Percentiles rank a stretch among this genome's conserved stretches.
These are phyloP conservation scores for Macrocentrus cingulum DNA, from an alignment of 1,140 invertebrate species.

Conservation along the genomic window DNA sequence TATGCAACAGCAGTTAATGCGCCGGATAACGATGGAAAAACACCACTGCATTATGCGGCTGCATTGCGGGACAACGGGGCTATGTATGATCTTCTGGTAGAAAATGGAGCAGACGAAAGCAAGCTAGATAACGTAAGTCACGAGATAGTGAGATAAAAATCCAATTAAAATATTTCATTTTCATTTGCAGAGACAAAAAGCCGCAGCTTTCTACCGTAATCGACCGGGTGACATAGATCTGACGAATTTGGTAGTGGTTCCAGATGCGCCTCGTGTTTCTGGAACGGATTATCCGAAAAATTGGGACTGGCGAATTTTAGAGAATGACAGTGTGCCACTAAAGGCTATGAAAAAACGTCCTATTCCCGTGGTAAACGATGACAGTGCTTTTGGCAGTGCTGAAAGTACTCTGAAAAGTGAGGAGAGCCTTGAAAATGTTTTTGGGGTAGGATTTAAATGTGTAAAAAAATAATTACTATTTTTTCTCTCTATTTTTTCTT, in stretches of 20 bases:
- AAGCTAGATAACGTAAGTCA: slow-evolving; percentile 78
- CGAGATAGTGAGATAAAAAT: slow-evolving; percentile 5
- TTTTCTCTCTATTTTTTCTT: no score
- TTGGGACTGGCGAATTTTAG: slow-evolving; percentile 74
- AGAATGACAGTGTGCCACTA: slow-evolving; percentile 46
- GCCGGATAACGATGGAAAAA: slow-evolving; percentile 80
- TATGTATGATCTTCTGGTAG: slow-evolving; percentile 73
- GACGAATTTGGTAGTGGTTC: slow-evolving; percentile 67
- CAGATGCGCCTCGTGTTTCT: slow-evolving; percentile 76
- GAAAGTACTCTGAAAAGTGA: slow-evolving; percentile 34
- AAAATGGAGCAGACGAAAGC: slow-evolving; percentile 76
- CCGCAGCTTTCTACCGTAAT: slow-evolving; percentile 75
- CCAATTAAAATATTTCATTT: not conserved
- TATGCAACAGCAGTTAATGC: slow-evolving; percentile 70
- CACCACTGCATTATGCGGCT: slow-evolving; percentile 88
- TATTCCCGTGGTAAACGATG: slow-evolving; percentile 35
- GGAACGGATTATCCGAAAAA: slow-evolving; percentile 66
- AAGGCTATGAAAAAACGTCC: slow-evolving; percentile 37
- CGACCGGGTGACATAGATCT: slow-evolving; percentile 75
- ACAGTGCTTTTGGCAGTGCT: slow-evolving; percentile 43
- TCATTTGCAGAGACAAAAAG: slow-evolving; percentile 73
- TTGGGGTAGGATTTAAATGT: slow-evolving; percentile 25
- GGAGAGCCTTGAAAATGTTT: slow-evolving; percentile 22
- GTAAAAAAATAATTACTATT: not conserved
- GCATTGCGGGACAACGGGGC: slow-evolving; percentile 70